Evolutionary conservation across 2,113 vertebrate genomes (phyloP).

Genomic region (Amblyopsis rosae): DNA sequence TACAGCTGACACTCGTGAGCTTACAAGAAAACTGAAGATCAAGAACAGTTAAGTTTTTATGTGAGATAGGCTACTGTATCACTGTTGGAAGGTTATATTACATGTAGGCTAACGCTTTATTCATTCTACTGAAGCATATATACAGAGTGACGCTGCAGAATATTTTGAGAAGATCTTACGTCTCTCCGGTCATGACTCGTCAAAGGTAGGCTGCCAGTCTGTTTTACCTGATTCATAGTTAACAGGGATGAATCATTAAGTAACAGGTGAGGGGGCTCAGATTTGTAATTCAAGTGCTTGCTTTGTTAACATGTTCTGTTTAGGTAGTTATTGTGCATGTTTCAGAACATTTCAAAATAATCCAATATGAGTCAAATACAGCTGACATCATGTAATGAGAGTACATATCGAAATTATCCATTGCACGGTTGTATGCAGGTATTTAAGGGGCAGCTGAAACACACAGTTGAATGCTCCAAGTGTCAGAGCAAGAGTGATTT

Average conservation of each 20-base stretch:
- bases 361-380: too few species aligned
- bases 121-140: constrained; percentile 37
- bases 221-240: too few species aligned
- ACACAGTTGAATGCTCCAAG: constrained; percentile 23
- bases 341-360: too few species aligned
- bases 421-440: constrained; percentile 6
- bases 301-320: too few species aligned
- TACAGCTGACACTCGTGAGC: background rate
- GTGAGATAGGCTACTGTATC: background rate
- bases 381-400: too few species aligned
- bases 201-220: constrained; percentile 42
- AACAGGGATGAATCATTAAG: background rate
- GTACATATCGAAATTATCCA: background rate
- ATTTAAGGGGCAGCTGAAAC: constrained; percentile 50
- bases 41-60: constrained; percentile 38
- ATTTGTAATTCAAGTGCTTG: too few species aligned
- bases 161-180: constrained; percentile 72
- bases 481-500: constrained; percentile 3
- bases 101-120: background rate
- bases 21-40: constrained; percentile 55
- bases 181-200: constrained; percentile 23
- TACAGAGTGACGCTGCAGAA: constrained; percentile 73
- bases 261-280: too few species aligned
- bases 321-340: too few species aligned
- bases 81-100: too few species aligned